Base-by-base conservation (phyloP, 2,888 invertebrate genomes). In the Trichopria drosophilae region DNA sequence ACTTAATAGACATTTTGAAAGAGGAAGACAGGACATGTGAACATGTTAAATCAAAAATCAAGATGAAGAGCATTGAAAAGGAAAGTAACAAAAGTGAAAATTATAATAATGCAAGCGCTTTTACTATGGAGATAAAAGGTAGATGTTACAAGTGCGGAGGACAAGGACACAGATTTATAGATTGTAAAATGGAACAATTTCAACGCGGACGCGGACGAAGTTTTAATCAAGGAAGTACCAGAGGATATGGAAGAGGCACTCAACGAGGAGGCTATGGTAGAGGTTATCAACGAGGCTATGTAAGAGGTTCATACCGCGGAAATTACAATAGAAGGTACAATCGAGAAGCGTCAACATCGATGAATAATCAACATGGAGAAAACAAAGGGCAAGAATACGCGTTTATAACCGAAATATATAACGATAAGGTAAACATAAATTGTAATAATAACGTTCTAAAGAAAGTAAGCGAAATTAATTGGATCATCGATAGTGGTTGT, bases 1-100 rank as follows among this genome's bases (percentile, higher is more conserved):
- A n/a, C n/a, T n/a, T n/a, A n/a, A n/a, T n/a, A n/a, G n/a, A n/a
- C n/a, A 50, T 59, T 1, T 16, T 66, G 12, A 53, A 50, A 26
- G 60, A 53, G 39, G 35, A 43, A 9, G 54, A 65, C 7, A 44
- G 59, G 51, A 66, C 62, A 6, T 57, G 60, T 2, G 64, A 63
- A 3, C 65, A 58, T 51, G 24, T 67, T 5, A 64, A 60, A 53
- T 47, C 43, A 2, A 58, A 61, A 58, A 58, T 59, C 20, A 57
- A 58, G n/a, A n/a, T n/a, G n/a, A n/a, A n/a, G n/a, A n/a, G n/a
- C n/a, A n/a, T n/a, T n/a, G n/a, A n/a, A n/a, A n/a, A n/a, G n/a
- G n/a, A n/a, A n/a, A n/a, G n/a, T n/a, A n/a, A n/a, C n/a, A n/a
- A n/a, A n/a, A n/a, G n/a, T 29, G 31, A 29, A 4, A 12, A 29